Base-by-base conservation (phyloP, 2,113 vertebrate genomes). In the Amphiprion ocellaris region DNA sequence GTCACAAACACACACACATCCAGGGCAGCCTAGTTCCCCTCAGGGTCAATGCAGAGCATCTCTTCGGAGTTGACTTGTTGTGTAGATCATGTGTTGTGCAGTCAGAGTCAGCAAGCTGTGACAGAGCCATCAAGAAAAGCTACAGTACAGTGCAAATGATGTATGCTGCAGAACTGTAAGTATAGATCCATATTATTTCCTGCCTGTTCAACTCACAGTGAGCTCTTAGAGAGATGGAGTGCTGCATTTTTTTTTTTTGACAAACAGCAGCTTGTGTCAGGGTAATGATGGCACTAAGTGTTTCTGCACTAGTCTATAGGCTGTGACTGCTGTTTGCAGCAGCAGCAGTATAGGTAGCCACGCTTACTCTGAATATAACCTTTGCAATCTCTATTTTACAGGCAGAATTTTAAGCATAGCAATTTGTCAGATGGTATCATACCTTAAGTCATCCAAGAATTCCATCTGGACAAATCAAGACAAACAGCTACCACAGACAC, bases 271-370 rank as follows among this genome's bases (percentile, higher is more conserved):
- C 77, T 72, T 81, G 79, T 69, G 69, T 81, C 66, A 49, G 14
- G n/a, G 69, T 90, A 90, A 87, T 83, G 77, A 85, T 68, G 74
- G 1, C 66, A 75, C 2, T 41, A 37, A 52, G n/a, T 50, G 65
- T 49, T 59, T 28, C 50, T 56, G 44, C 59, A 66, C n/a, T 47
- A 10, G 19, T 73, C 82, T 24, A 44, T 74, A 72, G 53, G 58
- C 70, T 66, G 23, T 44, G 47, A 41, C 41, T 46, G 65, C 16
- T 69, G 52, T 63, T 19, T 67, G 63, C 49, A 33, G 59, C 37
- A 52, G 63, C 41, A 33, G 59, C 37, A 52, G 54, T 23, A 17
- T 39, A 41, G 21, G 28, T 17, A 56, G 50, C 39, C 16, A 21
- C 30, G 46, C 12, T 50, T 60, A 52, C 8, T 52, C 49, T 17